These are phyloP conservation scores for Cirrhinus mrigala DNA, from an alignment of 2,797 vertebrate genomes.

Conservation along the genomic window DNA sequence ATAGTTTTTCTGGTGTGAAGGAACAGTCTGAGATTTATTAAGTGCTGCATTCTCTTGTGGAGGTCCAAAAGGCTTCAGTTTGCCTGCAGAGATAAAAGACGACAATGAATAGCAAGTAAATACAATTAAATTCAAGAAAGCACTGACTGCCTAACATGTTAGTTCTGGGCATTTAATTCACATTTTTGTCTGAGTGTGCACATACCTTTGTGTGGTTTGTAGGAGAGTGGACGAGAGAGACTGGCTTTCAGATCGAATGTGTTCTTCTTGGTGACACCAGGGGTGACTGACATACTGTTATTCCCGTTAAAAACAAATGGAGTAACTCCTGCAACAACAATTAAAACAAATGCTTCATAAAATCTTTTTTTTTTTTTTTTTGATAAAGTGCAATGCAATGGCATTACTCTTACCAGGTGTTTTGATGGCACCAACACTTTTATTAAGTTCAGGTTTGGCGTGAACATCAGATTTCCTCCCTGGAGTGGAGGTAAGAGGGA, in stretches of 20 bases:
- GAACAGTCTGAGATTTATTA: conserved; percentile 68
- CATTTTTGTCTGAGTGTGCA: neutral
- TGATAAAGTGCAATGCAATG: neutral
- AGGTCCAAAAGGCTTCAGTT: conserved; percentile 87
- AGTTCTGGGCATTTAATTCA: no score
- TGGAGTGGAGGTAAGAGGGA: conserved; percentile 72
- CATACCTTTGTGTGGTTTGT: conserved; percentile 92
- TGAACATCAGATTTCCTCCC: conserved; percentile 42
- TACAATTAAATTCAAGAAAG: neutral
- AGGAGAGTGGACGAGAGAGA: conserved; percentile 87
- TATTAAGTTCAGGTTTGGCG: conserved; percentile 60
- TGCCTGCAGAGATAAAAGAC: conserved; percentile 76
- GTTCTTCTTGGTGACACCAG: conserved; percentile 81
- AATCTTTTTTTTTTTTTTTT: neutral
- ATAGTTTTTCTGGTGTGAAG: conserved; percentile 81
- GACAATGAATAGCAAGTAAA: neutral
- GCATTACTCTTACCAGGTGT: conserved; percentile 67
- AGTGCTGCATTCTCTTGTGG: conserved; percentile 77
- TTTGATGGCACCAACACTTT: conserved; percentile 62
- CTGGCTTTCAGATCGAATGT: conserved; percentile 92
- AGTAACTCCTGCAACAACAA: conserved; percentile 70
- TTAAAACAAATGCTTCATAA: neutral
- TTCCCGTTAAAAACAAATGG: conserved; percentile 82
- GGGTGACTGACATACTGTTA: conserved; percentile 72
- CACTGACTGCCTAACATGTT: neutral